Conservation (phyloP, 2,113 vertebrate genomes). For the Chrysochloris asiatica region DNA sequence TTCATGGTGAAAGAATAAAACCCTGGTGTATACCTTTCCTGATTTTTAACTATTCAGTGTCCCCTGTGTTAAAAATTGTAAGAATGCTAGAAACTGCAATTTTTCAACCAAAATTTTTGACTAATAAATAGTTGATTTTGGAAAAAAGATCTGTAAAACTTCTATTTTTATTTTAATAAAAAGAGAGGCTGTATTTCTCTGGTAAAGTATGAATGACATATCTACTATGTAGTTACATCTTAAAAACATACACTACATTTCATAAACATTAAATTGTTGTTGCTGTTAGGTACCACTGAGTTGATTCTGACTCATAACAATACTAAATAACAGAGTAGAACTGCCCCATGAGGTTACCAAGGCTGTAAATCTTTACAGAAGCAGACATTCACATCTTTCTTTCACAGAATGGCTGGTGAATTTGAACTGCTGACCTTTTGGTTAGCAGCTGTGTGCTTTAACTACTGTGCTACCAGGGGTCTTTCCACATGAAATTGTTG, state of each 20-base stretch:
- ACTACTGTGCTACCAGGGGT: not conserved
- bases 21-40: too few relatives aligned
- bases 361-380: not conserved
- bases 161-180: not conserved
- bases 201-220: not conserved
- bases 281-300: not conserved
- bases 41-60: too few relatives aligned
- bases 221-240: not conserved
- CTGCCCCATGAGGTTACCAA: not conserved
- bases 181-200: not conserved
- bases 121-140: not conserved
- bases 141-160: not conserved
- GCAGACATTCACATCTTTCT: not conserved
- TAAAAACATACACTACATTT: not conserved
- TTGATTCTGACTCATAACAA: not conserved
- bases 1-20: too few relatives aligned
- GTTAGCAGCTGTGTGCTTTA: not conserved
- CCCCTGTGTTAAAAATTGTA: too few relatives aligned
- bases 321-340: not conserved
- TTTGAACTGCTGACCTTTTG: too few relatives aligned
- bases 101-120: constrained; percentile 12
- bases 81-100: not conserved
- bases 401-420: too few relatives aligned
- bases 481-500: not conserved
- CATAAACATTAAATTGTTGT: not conserved